Evolutionary conservation across 2,888 invertebrate genomes (phyloP), one percentile per base, ranked within the genome.

Genomic region (Hermaeophaga mercurialis): DNA sequence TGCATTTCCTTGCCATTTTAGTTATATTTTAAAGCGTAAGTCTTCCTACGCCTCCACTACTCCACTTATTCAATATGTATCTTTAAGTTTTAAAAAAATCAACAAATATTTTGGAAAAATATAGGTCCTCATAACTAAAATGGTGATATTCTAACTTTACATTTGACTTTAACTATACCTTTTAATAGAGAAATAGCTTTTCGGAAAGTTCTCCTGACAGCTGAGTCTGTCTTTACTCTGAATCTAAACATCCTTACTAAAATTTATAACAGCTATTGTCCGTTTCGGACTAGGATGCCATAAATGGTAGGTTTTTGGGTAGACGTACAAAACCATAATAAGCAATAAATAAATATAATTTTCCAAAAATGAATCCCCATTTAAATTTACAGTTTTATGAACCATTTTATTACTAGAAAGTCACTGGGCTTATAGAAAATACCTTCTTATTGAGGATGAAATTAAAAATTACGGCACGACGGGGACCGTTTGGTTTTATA

Each of bases 391-490:
- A 45, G 28, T 31, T 45, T 45, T 45, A 31, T 11, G 33, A 45
- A 31, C 18, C 9, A 45, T 26, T 60, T 60, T 57, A 60, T 57
- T 54, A 52, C 50, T 60, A 54, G 60, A 60, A 60, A 60, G 60
- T 59, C 53, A 45, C 33, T 53, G 22, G 14, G 22, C 31, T 34
- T 12, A 44, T 24, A 56, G 45, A 56, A 38, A 50, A 48, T n/a
- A 24, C 39, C 24, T 43, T 48, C 54, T 54, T 54, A 58, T 54
- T 48, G 38, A 49, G 58, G 58, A 54, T 58, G 58, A 58, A 58
- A 58, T 58, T 38, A 54, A 54, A 39, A 49, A 58, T 54, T 22
- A 54, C 45, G 22, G 53, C 28, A 54, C 45, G 34, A 38, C 48
- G 54, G 49, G 58, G 45, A 43, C 54, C 45, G 48, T 58, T 53